A percentile compares a stretch with the other conserved stretches of the same genome.
phyloP scores from a whole-genome alignment of 2,797 vertebrate species.

The Onychomys arenicola region DNA sequence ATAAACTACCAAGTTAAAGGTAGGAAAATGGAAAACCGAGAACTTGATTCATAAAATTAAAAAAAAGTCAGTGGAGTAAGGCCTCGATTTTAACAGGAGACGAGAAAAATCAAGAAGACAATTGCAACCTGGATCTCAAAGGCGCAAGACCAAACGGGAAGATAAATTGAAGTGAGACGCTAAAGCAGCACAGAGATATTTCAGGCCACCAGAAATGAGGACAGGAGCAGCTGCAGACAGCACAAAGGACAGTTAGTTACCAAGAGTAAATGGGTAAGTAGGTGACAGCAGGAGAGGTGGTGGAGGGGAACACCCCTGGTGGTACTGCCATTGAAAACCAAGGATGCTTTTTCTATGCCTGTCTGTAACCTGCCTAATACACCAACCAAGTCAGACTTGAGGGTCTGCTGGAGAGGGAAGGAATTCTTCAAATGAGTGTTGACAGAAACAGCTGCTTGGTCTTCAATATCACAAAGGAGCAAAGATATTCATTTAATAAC shows the following conservation, averaged over 20 bases:
- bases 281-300: neutral
- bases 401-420: neutral
- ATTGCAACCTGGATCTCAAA: neutral
- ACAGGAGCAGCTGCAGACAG: neutral
- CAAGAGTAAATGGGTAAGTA: neutral
- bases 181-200: neutral
- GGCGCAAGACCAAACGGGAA: neutral
- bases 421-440: neutral
- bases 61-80: neutral
- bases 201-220: neutral
- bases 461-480: neutral
- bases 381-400: neutral
- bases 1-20: neutral
- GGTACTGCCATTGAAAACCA: neutral
- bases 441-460: neutral
- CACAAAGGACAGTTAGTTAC: neutral
- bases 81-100: neutral
- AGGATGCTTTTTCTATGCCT: neutral
- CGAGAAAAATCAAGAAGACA: neutral
- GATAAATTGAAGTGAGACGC: neutral
- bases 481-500: neutral
- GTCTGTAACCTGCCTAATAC: neutral
- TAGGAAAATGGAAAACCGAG: neutral
- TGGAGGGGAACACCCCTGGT: accelerated
- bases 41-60: neutral